phyloP scores from a whole-genome alignment of 2,113 vertebrate species.

The Uria aalge region DNA sequence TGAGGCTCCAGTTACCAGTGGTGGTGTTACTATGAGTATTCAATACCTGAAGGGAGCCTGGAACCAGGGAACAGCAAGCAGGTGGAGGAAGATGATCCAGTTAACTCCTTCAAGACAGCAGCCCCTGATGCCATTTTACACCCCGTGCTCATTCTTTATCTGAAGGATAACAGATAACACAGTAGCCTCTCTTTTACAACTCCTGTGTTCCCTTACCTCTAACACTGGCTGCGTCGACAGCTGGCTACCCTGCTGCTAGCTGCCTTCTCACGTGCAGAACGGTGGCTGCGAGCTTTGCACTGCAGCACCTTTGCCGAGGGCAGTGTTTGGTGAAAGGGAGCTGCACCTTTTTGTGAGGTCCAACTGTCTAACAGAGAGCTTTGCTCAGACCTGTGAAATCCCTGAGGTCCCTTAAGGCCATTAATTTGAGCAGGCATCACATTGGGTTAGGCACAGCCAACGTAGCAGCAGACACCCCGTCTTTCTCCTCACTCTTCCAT shows the following conservation, averaged over 20 bases:
- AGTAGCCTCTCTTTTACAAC: neutral
- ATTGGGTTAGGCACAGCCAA: neutral
- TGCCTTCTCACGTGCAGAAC: fast-evolving
- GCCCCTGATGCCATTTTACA: neutral
- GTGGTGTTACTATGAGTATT: neutral
- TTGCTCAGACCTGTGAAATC: neutral
- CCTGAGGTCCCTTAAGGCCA: neutral
- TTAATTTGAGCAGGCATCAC: neutral
- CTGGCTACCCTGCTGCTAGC: neutral
- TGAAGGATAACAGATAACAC: neutral
- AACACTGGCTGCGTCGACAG: fast-evolving
- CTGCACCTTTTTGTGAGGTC: neutral
- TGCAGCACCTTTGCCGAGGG: neutral
- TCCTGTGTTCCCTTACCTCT: neutral
- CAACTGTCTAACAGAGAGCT: neutral
- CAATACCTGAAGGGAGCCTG: neutral
- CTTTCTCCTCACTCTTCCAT: neutral
- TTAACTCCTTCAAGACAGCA: neutral
- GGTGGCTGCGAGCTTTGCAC: neutral
- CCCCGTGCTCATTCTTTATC: neutral
- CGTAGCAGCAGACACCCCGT: neutral
- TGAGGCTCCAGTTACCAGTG: neutral
- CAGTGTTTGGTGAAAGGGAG: neutral
- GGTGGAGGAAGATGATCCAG: neutral
- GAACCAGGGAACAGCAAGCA: neutral